A percentile compares a stretch with the other conserved stretches of the same genome.
Conservation (phyloP, 2,888 invertebrate species). For the Agrotis clavis region DNA sequence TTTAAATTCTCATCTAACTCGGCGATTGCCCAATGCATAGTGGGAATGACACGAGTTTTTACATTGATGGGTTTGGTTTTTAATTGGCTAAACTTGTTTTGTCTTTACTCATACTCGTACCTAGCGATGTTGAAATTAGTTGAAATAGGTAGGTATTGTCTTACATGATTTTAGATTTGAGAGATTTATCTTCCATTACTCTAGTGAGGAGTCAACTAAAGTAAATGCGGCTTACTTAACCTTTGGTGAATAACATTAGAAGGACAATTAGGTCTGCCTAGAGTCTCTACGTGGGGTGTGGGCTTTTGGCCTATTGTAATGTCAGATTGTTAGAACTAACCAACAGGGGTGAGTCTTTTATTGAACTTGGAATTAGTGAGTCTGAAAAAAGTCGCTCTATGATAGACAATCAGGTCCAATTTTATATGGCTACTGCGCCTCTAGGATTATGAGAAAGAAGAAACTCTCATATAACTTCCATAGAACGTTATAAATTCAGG, state of each 20-base stretch:
- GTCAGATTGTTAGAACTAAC: not conserved
- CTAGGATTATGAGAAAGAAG: not conserved
- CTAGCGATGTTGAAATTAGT: not conserved
- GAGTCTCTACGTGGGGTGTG: not conserved
- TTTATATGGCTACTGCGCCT: not conserved
- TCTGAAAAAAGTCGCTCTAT: not conserved
- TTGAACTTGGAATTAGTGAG: slow-evolving; percentile 18
- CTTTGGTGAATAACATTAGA: not conserved
- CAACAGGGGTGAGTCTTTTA: slow-evolving; percentile 2
- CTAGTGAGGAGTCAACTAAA: not conserved
- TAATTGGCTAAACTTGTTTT: slow-evolving; percentile 21
- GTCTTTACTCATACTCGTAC: no score
- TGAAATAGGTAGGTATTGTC: no score
- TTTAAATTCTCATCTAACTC: slow-evolving; percentile 4
- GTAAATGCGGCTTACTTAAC: not conserved
- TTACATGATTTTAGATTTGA: not conserved
- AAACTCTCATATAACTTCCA: not conserved
- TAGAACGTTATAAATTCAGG: not conserved
- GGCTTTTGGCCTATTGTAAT: not conserved
- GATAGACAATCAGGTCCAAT: slow-evolving; percentile 7
- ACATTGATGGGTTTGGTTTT: slow-evolving; percentile 12
- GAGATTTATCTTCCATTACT: not conserved
- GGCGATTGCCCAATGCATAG: slow-evolving; percentile 14
- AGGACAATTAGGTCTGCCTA: not conserved
- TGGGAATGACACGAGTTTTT: slow-evolving; percentile 29